Evolutionary conservation across 2,797 vertebrate genomes (phyloP), one percentile per base, ranked within the genome.

Genomic region (Decapterus maruadsi): DNA sequence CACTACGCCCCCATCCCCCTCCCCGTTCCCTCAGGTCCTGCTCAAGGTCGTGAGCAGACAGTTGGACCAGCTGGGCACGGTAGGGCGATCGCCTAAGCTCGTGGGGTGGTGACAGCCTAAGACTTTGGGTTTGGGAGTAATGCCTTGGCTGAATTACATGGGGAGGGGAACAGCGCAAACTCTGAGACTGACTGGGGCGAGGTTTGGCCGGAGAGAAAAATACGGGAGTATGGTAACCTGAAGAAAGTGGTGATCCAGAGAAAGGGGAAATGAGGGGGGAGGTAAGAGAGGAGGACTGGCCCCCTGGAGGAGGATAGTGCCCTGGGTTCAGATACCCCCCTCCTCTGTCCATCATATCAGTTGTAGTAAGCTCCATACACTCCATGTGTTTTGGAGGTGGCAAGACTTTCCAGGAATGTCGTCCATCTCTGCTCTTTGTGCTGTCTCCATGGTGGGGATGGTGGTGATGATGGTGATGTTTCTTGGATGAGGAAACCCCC

Each of bases 391-490:
- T 96, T 17, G 96, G 95, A 0, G 97, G 97, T 17, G 97, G 94
- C 68, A 99, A 92, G 87, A 96, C 96, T 87, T 97, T 96, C 98
- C 98, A 99, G 0, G 98, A 99, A 6, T 97, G 94, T 16, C 98
- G 84, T 1, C 93, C 86, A 26, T 95, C 95, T 70, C 94, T 81
- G 72, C 84, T 94, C 87, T 97, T 98, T 69, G 96, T 95, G 4
- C 95, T 93, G 19, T 97, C 96, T 79, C 89, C 92, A 68, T 93
- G 92, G 80, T 91, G 91, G n/a, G n/a, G n/a, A 84, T 91, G 89
- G 60, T 90, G 90, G 70, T 92, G 94, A 57, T 93, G 92, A 51
- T 93, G 90, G 72, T 92, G 93, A 63, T 93, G 91, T 42, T 94
- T 93, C 74, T 94, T 95, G 57, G 93, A 93, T 40, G 92, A 90